Evolutionary conservation across 2,113 vertebrate genomes (phyloP).

Genomic region (Cettia cetti): DNA sequence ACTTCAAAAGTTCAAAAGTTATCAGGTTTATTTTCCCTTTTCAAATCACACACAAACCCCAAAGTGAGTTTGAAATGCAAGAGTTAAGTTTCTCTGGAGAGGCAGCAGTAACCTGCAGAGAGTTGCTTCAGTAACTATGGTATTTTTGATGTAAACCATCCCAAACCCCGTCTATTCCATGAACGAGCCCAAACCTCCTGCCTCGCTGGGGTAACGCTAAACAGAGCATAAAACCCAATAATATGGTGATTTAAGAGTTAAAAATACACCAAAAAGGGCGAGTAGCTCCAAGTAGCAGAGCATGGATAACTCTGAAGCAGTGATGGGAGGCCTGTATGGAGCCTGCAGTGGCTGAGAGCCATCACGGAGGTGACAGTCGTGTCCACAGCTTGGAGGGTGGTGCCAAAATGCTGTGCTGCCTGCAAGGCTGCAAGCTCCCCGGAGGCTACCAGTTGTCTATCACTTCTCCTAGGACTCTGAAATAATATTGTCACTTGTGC

Average conservation of each 20-base stretch:
- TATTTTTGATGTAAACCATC: background rate
- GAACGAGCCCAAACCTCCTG: background rate
- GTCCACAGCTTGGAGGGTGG: background rate
- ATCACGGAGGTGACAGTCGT: background rate
- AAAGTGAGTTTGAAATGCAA: background rate
- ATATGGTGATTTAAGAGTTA: background rate
- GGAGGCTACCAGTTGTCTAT: constrained; percentile 3
- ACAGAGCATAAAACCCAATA: background rate
- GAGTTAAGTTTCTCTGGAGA: background rate
- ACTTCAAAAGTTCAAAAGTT: background rate
- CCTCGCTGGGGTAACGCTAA: accelerated
- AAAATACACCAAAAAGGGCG: background rate
- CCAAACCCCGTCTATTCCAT: background rate
- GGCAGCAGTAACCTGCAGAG: background rate
- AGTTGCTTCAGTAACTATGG: background rate
- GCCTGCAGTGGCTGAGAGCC: background rate
- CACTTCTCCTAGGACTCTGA: background rate
- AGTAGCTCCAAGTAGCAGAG: background rate
- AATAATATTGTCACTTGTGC: constrained; percentile 19
- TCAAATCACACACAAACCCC: background rate
- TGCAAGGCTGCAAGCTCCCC: background rate
- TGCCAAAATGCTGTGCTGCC: background rate
- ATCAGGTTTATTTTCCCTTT: background rate
- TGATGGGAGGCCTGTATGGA: background rate
- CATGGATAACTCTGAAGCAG: accelerated